A percentile compares a stretch with the other conserved stretches of the same genome.
phyloP scores from a whole-genome alignment of 2,113 vertebrate species.

The Mustela nigripes region DNA sequence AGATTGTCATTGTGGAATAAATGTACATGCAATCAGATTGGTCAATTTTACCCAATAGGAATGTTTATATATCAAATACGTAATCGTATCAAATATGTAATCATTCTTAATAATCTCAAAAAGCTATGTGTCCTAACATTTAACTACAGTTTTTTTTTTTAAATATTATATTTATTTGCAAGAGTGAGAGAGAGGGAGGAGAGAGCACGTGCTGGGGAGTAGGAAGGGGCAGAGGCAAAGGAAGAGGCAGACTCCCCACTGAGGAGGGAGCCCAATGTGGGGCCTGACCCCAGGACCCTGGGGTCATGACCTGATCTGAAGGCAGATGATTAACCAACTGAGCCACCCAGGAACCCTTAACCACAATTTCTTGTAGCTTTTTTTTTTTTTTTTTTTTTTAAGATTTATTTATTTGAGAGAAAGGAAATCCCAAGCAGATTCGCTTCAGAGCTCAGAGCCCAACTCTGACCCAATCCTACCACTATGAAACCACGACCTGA shows the following conservation, averaged over 20 bases:
- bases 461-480: neutral
- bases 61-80: neutral
- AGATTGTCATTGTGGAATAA: conserved; percentile 41
- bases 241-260: neutral
- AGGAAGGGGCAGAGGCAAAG: neutral
- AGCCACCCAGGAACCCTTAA: neutral
- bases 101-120: neutral
- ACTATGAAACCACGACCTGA: neutral
- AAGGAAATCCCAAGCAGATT: neutral
- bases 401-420: neutral
- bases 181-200: neutral
- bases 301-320: neutral
- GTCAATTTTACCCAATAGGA: neutral
- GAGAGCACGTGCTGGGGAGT: neutral
- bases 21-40: conserved; percentile 43
- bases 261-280: neutral
- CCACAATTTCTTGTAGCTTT: too few relatives aligned
- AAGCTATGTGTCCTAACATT: neutral
- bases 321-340: neutral
- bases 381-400: too few relatives aligned
- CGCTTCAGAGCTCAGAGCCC: neutral
- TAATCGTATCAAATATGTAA: neutral
- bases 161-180: neutral
- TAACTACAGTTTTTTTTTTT: neutral
- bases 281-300: neutral